phyloP scores from a whole-genome alignment of 2,113 vertebrate genomes.

The Anser brachyrhynchus region DNA sequence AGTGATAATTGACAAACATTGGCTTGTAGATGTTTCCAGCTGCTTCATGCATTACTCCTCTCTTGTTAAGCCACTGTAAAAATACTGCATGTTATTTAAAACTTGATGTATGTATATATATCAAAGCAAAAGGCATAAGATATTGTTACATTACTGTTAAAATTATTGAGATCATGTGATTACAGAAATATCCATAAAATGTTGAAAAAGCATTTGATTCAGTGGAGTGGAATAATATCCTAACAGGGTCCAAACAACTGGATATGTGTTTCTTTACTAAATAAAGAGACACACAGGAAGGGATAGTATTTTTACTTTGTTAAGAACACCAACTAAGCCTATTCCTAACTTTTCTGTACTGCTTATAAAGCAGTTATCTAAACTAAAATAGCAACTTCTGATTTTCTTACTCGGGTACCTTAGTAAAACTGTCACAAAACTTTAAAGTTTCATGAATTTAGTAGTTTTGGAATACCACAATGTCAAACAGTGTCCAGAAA shows the following conservation, averaged over 20 bases:
- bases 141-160: not conserved
- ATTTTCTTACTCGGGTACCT: not conserved
- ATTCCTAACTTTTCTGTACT: not conserved
- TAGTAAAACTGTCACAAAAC: not conserved
- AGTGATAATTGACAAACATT: constrained; percentile 9
- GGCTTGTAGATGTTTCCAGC: constrained; percentile 32
- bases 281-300: not conserved
- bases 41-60: not conserved
- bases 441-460: not conserved
- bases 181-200: constrained; percentile 24
- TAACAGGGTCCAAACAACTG: not conserved
- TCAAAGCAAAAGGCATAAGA: not conserved
- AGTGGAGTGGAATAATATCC: not conserved
- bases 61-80: constrained; percentile 29
- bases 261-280: not conserved
- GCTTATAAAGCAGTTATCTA: not conserved
- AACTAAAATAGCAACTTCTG: not conserved
- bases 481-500: not conserved
- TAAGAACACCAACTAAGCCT: not conserved
- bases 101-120: not conserved
- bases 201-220: not conserved
- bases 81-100: constrained; percentile 6
- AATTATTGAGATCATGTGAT: not conserved
- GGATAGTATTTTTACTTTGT: not conserved
- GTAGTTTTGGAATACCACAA: not conserved